phyloP scores from a whole-genome alignment of 2,113 vertebrate species.

The Hyaena hyaena region DNA sequence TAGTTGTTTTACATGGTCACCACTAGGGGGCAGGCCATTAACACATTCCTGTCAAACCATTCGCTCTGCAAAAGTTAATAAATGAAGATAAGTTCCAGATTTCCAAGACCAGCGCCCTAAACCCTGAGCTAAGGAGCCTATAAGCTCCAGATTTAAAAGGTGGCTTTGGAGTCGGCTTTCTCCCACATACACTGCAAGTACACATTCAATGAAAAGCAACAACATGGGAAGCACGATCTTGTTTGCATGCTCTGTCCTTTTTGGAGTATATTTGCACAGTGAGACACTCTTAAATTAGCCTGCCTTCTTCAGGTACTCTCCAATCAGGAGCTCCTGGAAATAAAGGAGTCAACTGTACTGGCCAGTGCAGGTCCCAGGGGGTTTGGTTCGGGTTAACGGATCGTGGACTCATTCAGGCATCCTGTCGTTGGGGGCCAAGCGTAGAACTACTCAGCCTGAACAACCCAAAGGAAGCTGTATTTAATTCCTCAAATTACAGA shows the following conservation, averaged over 20 bases:
- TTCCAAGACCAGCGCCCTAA: not conserved
- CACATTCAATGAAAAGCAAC: constrained; percentile 17
- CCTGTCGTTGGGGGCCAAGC: accelerated
- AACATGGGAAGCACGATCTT: not conserved
- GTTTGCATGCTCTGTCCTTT: constrained; percentile 60
- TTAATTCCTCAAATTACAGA: not conserved
- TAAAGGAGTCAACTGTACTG: not conserved
- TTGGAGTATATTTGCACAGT: constrained; percentile 54
- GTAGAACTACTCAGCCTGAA: not conserved
- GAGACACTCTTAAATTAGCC: not conserved
- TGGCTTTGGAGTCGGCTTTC: not conserved
- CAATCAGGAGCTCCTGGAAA: not conserved
- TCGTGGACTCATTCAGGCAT: not conserved
- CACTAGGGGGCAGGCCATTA: constrained; percentile 29
- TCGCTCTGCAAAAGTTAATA: accelerated
- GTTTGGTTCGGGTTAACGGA: not conserved
- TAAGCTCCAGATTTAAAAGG: accelerated
- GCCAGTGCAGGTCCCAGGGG: not conserved
- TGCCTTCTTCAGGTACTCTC: not conserved
- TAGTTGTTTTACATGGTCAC: accelerated
- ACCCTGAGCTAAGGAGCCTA: too few species aligned
- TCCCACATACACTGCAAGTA: accelerated
- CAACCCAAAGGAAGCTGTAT: not conserved
- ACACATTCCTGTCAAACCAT: not conserved
- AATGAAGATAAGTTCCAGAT: accelerated